Percentiles rank a stretch among this genome's conserved stretches.
Conservation (phyloP, 1,140 invertebrate genomes). For the Venustaconcha ellipsiformis region DNA sequence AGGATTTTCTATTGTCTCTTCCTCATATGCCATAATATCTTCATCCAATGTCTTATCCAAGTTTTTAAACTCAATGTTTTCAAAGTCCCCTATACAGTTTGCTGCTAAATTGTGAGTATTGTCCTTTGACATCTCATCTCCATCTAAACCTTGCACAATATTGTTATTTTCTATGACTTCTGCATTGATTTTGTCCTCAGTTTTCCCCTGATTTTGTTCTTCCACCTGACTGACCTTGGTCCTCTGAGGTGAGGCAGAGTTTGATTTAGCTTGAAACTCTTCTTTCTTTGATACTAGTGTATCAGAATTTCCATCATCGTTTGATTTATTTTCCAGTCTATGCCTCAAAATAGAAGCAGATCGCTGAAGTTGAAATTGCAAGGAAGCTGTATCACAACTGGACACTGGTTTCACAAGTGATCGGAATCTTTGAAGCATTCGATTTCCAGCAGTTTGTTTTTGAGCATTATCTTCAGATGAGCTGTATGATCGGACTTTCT, state of each 20-base stretch:
- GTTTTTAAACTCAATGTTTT: constrained; percentile 11
- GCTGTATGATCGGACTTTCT: constrained; percentile 17
- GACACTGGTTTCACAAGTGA: constrained; percentile 19
- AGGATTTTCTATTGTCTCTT: background rate
- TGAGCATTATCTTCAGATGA: constrained; percentile 21
- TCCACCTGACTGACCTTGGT: no score
- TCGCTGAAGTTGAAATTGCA: constrained; percentile 18
- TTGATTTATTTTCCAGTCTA: background rate
- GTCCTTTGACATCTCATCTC: background rate
- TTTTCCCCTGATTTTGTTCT: background rate
- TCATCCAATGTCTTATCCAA: constrained; percentile 25
- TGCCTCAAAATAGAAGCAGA: constrained; percentile 28
- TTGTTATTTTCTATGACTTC: background rate
- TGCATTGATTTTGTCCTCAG: background rate
- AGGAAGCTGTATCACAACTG: constrained; percentile 22
- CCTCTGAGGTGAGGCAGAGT: no score
- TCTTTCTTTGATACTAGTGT: no score
- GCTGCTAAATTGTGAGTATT: constrained; percentile 8
- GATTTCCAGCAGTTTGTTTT: constrained; percentile 3
- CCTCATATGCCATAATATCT: constrained; percentile 25
- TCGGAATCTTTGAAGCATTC: constrained; percentile 20
- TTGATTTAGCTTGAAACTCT: no score
- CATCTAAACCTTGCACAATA: background rate
- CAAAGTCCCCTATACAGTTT: background rate
- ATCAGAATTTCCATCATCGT: no score